A percentile compares a stretch with the other conserved stretches of the same genome.
These are phyloP conservation scores for Cynopterus sphinx DNA, from an alignment of 2,797 vertebrate species.

Conservation along the genomic window DNA sequence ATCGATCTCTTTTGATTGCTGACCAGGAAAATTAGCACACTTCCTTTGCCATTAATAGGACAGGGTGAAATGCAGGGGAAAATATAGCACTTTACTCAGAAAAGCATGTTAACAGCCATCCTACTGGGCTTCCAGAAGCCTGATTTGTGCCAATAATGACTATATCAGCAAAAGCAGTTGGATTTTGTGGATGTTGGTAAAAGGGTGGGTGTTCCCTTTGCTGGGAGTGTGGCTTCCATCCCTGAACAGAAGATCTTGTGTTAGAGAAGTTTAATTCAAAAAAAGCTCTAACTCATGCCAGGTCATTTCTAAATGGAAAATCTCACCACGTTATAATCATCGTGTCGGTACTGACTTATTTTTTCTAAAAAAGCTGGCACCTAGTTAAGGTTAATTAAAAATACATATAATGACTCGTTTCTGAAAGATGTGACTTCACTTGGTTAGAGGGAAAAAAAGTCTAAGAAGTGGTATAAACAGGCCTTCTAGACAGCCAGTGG, in stretches of 20 bases:
- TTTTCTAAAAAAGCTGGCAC: neutral
- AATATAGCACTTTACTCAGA: neutral
- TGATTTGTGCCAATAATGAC: neutral
- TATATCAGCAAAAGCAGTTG: neutral
- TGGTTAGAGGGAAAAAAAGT: neutral
- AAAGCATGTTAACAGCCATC: neutral
- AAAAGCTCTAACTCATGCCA: neutral
- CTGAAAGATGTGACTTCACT: conserved; percentile 33
- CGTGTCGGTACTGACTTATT: neutral
- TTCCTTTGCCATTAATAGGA: conserved; percentile 36
- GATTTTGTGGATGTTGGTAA: neutral
- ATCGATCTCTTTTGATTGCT: conserved; percentile 50
- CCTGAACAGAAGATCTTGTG: neutral
- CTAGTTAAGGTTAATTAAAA: conserved; percentile 46
- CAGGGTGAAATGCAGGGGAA: neutral
- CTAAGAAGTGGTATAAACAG: neutral
- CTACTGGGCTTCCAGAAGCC: too few species aligned
- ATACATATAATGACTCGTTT: neutral
- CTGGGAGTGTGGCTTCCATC: neutral
- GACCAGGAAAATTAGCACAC: neutral
- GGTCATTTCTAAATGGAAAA: neutral
- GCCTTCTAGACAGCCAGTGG: neutral
- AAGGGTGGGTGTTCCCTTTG: neutral
- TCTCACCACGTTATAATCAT: neutral
- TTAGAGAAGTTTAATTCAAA: neutral